Evolutionary conservation across 2,113 vertebrate species (phyloP).

Genomic region (Equus quagga): DNA sequence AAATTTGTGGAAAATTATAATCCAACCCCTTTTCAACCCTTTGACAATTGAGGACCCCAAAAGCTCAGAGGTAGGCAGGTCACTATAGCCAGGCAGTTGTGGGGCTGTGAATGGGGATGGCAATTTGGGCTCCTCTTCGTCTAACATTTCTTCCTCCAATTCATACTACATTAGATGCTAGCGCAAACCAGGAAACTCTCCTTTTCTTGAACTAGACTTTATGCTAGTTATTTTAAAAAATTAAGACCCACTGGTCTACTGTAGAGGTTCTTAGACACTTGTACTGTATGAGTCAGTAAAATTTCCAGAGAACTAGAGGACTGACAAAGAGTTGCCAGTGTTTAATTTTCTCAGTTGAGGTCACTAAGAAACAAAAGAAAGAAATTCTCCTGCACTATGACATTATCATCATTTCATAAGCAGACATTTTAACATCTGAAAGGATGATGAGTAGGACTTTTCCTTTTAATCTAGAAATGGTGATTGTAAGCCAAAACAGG

Average conservation of each 20-base stretch:
- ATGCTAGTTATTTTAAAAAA: not conserved
- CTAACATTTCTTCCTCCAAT: not conserved
- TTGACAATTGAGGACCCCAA: not conserved
- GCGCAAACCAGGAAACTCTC: not conserved
- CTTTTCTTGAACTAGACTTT: not conserved
- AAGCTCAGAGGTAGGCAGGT: not conserved
- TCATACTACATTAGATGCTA: not conserved
- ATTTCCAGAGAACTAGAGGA: conserved; percentile 10
- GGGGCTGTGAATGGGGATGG: not conserved
- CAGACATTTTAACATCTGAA: not conserved
- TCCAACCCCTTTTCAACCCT: not conserved
- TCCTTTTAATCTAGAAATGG: not conserved
- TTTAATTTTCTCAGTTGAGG: not conserved
- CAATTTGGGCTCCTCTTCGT: not conserved
- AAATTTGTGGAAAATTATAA: not conserved
- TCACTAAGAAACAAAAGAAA: conserved; percentile 27
- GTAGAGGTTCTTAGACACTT: not conserved
- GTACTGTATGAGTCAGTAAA: not conserved
- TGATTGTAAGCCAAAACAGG: not conserved
- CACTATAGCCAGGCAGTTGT: not conserved
- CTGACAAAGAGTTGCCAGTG: not conserved
- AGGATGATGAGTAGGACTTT: not conserved
- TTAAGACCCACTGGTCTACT: not conserved
- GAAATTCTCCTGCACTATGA: not conserved
- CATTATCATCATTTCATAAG: not conserved